Conservation (phyloP, 2,113 vertebrate species). For the Chlamydotis undulata region DNA sequence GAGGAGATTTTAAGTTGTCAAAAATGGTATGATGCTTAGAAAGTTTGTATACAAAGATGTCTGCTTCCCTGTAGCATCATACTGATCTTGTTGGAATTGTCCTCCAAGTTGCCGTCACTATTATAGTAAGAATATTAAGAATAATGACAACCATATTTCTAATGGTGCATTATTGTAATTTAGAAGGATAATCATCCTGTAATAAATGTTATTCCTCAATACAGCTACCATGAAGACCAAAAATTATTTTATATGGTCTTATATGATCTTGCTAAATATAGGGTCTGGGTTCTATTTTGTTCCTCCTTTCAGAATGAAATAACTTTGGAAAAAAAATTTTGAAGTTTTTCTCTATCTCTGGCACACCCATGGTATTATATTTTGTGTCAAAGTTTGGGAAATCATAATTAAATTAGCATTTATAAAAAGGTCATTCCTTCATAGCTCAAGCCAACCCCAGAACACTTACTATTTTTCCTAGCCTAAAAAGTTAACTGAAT, state of each 20-base stretch:
- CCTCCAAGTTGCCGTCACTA: neutral
- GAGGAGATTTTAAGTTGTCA: neutral
- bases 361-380: neutral
- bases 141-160: neutral
- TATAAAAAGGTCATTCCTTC: neutral
- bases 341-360: neutral
- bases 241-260: accelerated
- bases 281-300: neutral
- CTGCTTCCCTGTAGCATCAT: neutral
- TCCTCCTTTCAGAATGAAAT: neutral
- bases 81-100: neutral
- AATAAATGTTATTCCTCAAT: neutral
- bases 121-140: neutral
- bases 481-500: neutral
- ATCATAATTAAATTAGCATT: neutral
- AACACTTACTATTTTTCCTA: neutral
- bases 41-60: neutral
- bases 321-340: neutral
- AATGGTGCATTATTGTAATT: neutral
- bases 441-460: neutral
- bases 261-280: neutral
- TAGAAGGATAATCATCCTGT: neutral
- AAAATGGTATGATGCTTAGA: neutral
- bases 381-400: neutral
- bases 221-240: neutral